Evolutionary conservation across 2,113 vertebrate genomes (phyloP).

Genomic region (Thymallus thymallus): DNA sequence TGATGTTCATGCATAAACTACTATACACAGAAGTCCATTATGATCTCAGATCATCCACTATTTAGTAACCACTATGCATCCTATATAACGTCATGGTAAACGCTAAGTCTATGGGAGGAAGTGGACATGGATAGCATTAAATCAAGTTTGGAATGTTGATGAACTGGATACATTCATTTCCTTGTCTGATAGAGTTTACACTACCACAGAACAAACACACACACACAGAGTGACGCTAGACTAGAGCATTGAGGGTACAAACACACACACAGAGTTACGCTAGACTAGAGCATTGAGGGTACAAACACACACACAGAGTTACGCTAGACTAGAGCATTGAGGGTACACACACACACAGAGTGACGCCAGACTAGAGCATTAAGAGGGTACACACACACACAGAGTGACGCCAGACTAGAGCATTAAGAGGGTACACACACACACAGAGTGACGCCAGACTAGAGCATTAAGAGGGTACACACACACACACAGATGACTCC

Average conservation of each 20-base stretch:
- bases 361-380: not conserved
- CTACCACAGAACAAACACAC: not conserved
- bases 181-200: not conserved
- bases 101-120: not conserved
- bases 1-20: not conserved
- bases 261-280: not conserved
- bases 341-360: not conserved
- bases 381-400: conserved; percentile 2
- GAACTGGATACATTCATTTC: not conserved
- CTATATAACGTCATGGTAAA: not conserved
- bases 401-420: not conserved
- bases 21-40: too few relatives aligned
- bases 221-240: not conserved
- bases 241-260: too few relatives aligned
- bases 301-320: not conserved
- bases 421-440: not conserved
- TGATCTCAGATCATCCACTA: not conserved
- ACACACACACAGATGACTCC: not conserved
- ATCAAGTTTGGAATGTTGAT: not conserved
- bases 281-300: too few relatives aligned
- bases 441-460: not conserved
- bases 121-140: not conserved
- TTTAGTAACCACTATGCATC: not conserved
- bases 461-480: not conserved
- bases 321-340: too few relatives aligned